Evolutionary conservation across 2,888 invertebrate species (phyloP).

Genomic region (Amiota communis): DNA sequence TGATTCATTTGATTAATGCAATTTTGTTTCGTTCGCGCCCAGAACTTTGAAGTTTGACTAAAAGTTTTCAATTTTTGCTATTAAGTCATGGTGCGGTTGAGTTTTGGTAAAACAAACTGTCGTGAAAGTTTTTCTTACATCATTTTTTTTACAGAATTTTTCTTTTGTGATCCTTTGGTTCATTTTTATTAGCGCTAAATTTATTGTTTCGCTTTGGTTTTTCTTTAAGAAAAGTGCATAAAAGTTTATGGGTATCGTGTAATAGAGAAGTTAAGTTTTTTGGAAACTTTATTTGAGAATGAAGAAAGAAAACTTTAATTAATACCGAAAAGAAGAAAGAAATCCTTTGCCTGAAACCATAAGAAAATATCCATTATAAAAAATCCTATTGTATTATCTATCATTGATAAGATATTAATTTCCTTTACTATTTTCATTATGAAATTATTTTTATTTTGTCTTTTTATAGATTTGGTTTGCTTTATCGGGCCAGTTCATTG

Average conservation of each 20-base stretch:
- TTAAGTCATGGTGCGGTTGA: not conserved
- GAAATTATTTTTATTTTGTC: not conserved
- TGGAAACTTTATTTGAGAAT: too few species aligned
- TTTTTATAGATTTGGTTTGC: conserved; percentile 76
- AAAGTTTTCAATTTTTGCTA: conserved; percentile 3
- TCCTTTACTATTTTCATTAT: not conserved
- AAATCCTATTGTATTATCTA: too few species aligned
- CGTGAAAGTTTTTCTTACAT: not conserved
- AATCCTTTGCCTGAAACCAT: too few species aligned
- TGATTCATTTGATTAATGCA: conserved; percentile 26
- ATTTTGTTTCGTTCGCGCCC: conserved; percentile 25
- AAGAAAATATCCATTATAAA: too few species aligned
- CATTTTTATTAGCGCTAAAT: conserved; percentile 12
- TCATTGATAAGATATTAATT: conserved; percentile 45
- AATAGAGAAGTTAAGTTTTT: too few species aligned
- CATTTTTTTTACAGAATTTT: not conserved
- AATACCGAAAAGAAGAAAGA: too few species aligned
- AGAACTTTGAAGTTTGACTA: not conserved
- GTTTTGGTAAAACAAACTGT: not conserved
- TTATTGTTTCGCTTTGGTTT: too few species aligned
- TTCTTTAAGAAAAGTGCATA: too few species aligned
- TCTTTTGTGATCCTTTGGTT: not conserved
- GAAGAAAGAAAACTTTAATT: too few species aligned
- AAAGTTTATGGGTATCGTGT: too few species aligned
- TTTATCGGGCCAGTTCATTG: conserved; percentile 78